Conservation (phyloP, 1,140 invertebrate genomes). For the Drosophila lacertosa region DNA sequence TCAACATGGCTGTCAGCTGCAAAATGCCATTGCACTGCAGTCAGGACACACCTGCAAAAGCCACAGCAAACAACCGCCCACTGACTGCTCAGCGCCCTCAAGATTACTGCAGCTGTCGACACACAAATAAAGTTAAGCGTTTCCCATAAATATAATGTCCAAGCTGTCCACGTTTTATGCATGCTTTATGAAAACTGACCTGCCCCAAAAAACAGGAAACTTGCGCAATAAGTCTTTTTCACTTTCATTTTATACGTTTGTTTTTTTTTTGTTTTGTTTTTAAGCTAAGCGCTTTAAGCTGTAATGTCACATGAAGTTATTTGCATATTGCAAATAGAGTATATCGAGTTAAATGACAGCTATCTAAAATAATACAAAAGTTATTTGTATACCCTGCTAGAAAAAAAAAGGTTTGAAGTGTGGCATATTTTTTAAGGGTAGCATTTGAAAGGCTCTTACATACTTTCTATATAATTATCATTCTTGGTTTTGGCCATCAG, state of each 20-base stretch:
- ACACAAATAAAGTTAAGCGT: conserved; percentile 61
- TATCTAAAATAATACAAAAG: conserved; percentile 63
- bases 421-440: too few relatives aligned
- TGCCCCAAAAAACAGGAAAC: not conserved
- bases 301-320: conserved; percentile 14
- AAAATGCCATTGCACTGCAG: conserved; percentile 24
- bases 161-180: conserved; percentile 27
- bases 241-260: conserved; percentile 15
- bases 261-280: conserved; percentile 12
- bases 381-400: not conserved
- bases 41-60: not conserved
- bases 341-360: conserved; percentile 58
- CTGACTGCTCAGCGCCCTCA: not conserved
- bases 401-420: not conserved
- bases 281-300: conserved; percentile 39
- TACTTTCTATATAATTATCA: too few relatives aligned
- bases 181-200: conserved; percentile 46
- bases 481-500: too few relatives aligned
- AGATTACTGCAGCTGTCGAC: conserved; percentile 17
- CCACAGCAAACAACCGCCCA: not conserved
- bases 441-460: too few relatives aligned
- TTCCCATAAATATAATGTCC: conserved; percentile 44
- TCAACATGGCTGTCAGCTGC: conserved; percentile 16
- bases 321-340: conserved; percentile 11
- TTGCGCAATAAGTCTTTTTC: too few relatives aligned